Conservation (phyloP, 2,888 invertebrate species). For the Lithophane semibrunnea region DNA sequence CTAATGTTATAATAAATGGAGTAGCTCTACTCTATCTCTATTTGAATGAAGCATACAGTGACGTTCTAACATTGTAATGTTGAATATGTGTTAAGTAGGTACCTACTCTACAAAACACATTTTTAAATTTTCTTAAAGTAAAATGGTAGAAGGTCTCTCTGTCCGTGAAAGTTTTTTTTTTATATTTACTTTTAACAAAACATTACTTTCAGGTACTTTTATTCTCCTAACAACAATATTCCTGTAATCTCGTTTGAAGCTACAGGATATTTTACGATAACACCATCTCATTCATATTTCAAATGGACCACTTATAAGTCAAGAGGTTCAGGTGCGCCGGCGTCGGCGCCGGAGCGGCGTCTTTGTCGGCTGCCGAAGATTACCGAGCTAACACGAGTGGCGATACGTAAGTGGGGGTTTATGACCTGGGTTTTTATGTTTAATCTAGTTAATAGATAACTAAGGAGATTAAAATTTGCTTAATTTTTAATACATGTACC, state of each 20-base stretch:
- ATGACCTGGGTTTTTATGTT: constrained; percentile 54
- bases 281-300: constrained; percentile 60
- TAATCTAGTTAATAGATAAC: constrained; percentile 16
- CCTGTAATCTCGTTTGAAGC: constrained; percentile 34
- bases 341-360: constrained; percentile 71
- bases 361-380: constrained; percentile 74
- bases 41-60: too few relatives aligned
- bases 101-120: neutral
- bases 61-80: neutral
- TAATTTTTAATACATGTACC: neutral
- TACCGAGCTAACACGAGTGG: constrained; percentile 64
- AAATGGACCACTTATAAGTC: constrained; percentile 69
- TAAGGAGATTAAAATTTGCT: neutral
- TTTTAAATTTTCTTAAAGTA: neutral
- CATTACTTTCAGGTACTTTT: neutral
- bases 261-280: constrained; percentile 59
- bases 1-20: too few relatives aligned
- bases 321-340: constrained; percentile 78
- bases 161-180: neutral
- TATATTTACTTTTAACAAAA: neutral
- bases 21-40: too few relatives aligned
- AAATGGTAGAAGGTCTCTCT: neutral
- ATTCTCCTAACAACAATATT: constrained; percentile 11
- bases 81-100: neutral
- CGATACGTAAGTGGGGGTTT: constrained; percentile 62